A percentile compares a stretch with the other conserved stretches of the same genome.
Evolutionary conservation across 2,113 vertebrate genomes (phyloP).

Genomic region (Anoura caudifer): DNA sequence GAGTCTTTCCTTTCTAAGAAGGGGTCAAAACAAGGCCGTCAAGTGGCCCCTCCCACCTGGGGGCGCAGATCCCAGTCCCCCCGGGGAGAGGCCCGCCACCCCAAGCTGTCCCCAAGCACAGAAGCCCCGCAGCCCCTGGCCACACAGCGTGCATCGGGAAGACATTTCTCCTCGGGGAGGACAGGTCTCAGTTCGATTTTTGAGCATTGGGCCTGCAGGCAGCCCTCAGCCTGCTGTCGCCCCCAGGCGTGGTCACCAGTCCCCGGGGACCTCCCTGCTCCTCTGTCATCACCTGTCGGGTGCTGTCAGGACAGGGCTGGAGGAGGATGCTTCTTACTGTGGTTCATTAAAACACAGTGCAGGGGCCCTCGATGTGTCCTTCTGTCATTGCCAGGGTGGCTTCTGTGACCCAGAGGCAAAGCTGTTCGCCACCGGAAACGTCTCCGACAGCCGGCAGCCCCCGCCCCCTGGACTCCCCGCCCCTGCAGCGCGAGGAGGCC

Average conservation of each 20-base stretch:
- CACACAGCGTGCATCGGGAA: not conserved
- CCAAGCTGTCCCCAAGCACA: not conserved
- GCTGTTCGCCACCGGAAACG: constrained; percentile 59
- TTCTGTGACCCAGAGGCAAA: constrained; percentile 63
- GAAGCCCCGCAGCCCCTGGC: not conserved
- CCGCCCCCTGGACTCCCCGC: not conserved
- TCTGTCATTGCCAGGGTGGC: constrained; percentile 50
- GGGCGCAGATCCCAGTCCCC: not conserved
- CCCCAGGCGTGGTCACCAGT: constrained; percentile 72
- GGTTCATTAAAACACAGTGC: constrained; percentile 50
- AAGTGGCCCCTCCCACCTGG: not conserved
- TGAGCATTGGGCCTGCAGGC: not conserved
- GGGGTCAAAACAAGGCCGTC: not conserved
- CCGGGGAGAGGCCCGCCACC: not conserved
- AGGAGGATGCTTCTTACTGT: constrained; percentile 63
- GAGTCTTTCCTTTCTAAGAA: not conserved
- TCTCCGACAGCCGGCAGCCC: not conserved
- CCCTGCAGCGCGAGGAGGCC: not conserved
- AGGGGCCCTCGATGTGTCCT: constrained; percentile 41
- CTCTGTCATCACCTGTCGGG: constrained; percentile 66
- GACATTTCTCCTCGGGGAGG: not conserved
- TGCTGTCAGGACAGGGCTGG: constrained; percentile 67
- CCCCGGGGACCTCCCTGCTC: constrained; percentile 67
- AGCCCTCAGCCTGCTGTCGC: constrained; percentile 68
- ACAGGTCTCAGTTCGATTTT: not conserved